Evolutionary conservation across 2,113 vertebrate species (phyloP), one percentile per base, ranked within the genome.

Genomic region (Poecilia latipinna): DNA sequence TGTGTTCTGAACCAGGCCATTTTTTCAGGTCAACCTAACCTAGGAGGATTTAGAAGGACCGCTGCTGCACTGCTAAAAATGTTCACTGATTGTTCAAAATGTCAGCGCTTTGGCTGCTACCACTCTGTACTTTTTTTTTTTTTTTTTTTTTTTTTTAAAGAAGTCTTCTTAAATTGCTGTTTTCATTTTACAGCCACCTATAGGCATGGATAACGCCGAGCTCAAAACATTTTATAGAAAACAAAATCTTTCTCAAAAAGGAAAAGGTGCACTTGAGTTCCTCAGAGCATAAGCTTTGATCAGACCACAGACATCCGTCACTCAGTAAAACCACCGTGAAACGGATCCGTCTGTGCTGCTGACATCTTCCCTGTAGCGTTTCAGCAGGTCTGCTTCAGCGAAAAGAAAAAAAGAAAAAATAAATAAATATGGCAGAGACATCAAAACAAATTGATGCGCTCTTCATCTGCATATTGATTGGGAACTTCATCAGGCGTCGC

Each of bases 401-500:
- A 24, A 54, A 54, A 54, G 7, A 33, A 22, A 48, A 67, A 28
- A 28, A 28, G 1, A 28, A 28, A 28, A 63, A 37, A 37, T 0
- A 62, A 78, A 78, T 28, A 28, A 69, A 17, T 42, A 79, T 72
- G 82, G 82, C 84, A 74, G 68, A 82, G 79, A 74, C 88, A 72
- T 86, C 84, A 86, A 82, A 86, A 90, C 88, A 89, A 90, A 91
- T 88, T 89, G 89, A 90, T 85, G 81, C 72, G 78, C 82, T 89
- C 77, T 86, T 89, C 87, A 93, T 93, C 93, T 93, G 85, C 92
- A 94, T 93, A 92, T 91, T 95, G 91, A 94, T 94, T 93, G 88
- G 84, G 88, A 93, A 92, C 78, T 90, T 93, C 88, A 94, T 93
- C 92, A 93, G 78, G 76, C 90, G 83, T 89, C 74, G 72, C 86